Evolutionary conservation across 1,140 invertebrate genomes (phyloP), one percentile per base, ranked within the genome.

Genomic region (Sarcophaga bullata): DNA sequence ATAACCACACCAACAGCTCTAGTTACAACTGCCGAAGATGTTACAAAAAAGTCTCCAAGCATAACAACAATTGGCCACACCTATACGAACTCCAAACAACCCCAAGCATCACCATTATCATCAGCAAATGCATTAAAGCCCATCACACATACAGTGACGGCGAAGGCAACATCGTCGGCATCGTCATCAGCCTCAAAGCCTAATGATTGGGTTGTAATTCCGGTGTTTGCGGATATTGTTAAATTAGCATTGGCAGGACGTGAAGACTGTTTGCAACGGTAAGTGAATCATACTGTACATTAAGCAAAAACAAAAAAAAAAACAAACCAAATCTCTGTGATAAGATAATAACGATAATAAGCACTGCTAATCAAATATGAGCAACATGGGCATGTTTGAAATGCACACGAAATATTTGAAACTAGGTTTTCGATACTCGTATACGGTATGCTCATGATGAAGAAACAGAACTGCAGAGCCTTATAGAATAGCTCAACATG

Each of bases 151-250:
- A 8, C 10, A 15, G 82, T 49, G 19, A 47, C 72, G 25, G 15
- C 81, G 81, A 47, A 84, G 84, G 73, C 81, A 81, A 58, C 84
- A 49, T 73, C 58, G 62, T 15, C 81, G 49, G n/a, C 58, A 9
- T 3, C 82, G 4, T 25, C 25, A 48, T 62, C 46, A 82, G 37
- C 17, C 17, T 84, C 81, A 49, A 87, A 89, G 84, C 85, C 87
- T 76, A 89, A 89, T 85, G 88, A 90, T 86, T 90, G 89, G 88
- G 88, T 90, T 85, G 89, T 88, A 84, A 88, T 90, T 85, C 89
- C 89, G 72, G 89, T 90, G 83, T 90, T 90, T 88, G 86, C 86
- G 85, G 89, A 90, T 86, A 90, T 90, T 86, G 88, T 90, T 85
- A 89, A 89, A 86, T 86, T 90, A 85, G 89, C 89, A 76, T 49